These are phyloP conservation scores for Orthosia cruda DNA, from an alignment of 2,888 invertebrate species.

Conservation along the genomic window DNA sequence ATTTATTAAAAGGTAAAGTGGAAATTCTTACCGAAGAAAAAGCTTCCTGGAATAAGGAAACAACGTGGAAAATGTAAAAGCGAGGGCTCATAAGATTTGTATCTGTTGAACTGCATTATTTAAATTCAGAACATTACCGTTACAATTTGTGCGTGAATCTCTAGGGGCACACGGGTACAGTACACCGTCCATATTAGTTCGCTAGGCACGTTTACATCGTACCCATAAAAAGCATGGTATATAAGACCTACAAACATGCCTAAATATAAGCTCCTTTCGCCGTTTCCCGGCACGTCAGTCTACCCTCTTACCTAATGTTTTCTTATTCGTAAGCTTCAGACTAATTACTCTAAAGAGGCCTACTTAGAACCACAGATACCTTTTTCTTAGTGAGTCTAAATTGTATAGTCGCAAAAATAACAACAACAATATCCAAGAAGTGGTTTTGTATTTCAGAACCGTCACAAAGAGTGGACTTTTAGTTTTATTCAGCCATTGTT, in stretches of 20 bases:
- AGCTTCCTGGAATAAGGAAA: neutral
- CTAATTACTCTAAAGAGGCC: neutral
- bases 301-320: neutral
- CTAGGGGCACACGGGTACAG: slow-evolving; percentile 3
- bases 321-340: neutral
- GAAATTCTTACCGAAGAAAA: neutral
- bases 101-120: slow-evolving; percentile 27
- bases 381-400: neutral
- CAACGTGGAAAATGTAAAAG: neutral
- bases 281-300: slow-evolving; percentile 3
- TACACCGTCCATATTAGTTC: slow-evolving; percentile 30
- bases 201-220: slow-evolving; percentile 47
- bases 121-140: slow-evolving; percentile 32
- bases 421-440: slow-evolving; percentile 3
- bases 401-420: neutral
- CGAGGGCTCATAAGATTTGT: slow-evolving; percentile 10
- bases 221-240: slow-evolving; percentile 40
- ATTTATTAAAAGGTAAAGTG: slow-evolving; percentile 30
- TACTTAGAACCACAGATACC: neutral
- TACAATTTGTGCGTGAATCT: slow-evolving; percentile 9
- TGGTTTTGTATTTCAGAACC: slow-evolving; percentile 19
- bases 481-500: slow-evolving; percentile 32
- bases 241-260: slow-evolving; percentile 2
- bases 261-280: slow-evolving; percentile 11
- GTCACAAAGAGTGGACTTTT: slow-evolving; percentile 28